Percentiles rank a stretch among this genome's conserved stretches.
These are phyloP conservation scores for Odontocerum albicorne DNA, from an alignment of 2,888 invertebrate species.

Conservation along the genomic window DNA sequence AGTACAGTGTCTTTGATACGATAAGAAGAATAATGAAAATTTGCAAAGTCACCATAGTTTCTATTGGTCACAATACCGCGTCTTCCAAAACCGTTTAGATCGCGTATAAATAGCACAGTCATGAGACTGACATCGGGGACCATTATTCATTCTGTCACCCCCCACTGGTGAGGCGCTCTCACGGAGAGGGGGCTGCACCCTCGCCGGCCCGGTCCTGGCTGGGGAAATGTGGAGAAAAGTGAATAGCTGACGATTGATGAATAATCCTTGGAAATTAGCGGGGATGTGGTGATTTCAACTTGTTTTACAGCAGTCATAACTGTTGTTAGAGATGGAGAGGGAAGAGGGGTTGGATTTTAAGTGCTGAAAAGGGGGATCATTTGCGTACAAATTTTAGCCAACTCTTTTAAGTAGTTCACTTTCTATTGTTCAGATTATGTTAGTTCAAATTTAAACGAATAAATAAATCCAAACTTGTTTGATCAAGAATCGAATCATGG, in stretches of 20 bases:
- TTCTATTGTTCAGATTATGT: too few species aligned
- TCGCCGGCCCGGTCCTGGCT: background rate
- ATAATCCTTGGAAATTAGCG: constrained; percentile 18
- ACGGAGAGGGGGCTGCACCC: background rate
- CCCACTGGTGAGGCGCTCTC: constrained; percentile 3
- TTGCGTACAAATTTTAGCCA: too few species aligned
- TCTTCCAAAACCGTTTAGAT: constrained; percentile 2
- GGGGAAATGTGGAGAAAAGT: constrained; percentile 1
- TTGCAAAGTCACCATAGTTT: too few species aligned
- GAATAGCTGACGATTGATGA: constrained; percentile 20
- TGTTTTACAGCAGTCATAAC: constrained; percentile 19
- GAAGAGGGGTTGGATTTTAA: background rate
- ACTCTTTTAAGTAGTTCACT: too few species aligned
- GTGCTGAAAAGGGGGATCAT: too few species aligned
- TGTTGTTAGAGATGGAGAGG: background rate
- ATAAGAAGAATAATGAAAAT: too few species aligned
- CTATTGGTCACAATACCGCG: constrained; percentile 6
- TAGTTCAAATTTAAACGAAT: too few species aligned
- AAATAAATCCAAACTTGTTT: too few species aligned
- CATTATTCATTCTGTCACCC: constrained; percentile 59
- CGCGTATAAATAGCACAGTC: too few species aligned
- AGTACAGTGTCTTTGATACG: too few species aligned
- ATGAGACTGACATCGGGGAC: constrained; percentile 45
- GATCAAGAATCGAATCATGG: too few species aligned
- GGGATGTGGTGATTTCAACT: constrained; percentile 19